Base-by-base conservation (phyloP, 1,140 invertebrate species). In the Fopius arisanus region DNA sequence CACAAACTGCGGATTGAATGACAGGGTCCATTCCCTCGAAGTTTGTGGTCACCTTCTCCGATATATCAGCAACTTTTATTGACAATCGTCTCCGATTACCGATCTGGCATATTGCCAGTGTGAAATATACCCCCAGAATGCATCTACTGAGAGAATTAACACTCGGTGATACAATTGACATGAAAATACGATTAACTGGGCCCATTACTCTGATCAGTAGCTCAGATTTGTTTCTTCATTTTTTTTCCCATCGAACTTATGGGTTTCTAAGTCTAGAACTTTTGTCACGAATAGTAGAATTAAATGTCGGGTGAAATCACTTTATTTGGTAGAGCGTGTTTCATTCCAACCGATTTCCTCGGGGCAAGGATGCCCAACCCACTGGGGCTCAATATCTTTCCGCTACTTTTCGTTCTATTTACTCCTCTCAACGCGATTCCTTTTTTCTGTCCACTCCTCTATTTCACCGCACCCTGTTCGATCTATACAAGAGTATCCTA, bases 231-330 rank as follows among this genome's bases (percentile, higher is more conserved):
- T 43, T 43, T 14, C 41, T n/a, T 12, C 16, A n/a, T 12, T 43
- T 43, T 43, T 43, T 43, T 43, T 43, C 41, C 41, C 10, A 3
- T 14, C 2, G 10, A 43, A 43, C 3, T 43, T 43, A 43, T 43
- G 41, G 10, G 41, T 16, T 43, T 43, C 14, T 43, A 71, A 33
- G 54, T 59, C 41, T 19, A 40, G 66, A 70, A 59, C 75, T 77
- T 78, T 72, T 59, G 65, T 29, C 63, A 48, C 41, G 68, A 48
- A 70, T n/a, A 43, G 41, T 5, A 43, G 41, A 43, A 43, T 43
- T 77, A 75, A 76, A 73, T 74, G 72, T 66, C 51, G 14, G 62
- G 74, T 59, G 72, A 78, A 79, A 79, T 79, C 72, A 79, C 74
- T 75, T 72, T 77, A 75, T 77, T 77, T 79, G 54, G 19, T 9